phyloP scores from a whole-genome alignment of 2,888 invertebrate species.

The Cephalotes varians region DNA sequence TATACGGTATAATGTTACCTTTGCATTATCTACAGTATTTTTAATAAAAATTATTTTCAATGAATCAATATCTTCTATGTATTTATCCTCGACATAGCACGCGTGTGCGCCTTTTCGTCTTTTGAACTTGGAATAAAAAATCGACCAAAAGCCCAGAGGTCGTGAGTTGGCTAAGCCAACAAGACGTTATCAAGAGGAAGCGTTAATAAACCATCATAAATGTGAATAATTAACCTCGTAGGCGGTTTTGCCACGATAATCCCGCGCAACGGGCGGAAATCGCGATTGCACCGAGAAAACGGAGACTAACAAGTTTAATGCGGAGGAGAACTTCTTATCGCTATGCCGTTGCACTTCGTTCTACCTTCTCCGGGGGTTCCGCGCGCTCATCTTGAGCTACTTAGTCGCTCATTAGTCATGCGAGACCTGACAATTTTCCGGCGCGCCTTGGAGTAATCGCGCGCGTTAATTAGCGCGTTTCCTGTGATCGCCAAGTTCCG shows the following conservation, averaged over 20 bases:
- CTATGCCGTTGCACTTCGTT: slow-evolving; percentile 45
- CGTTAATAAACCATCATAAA: slow-evolving; percentile 50
- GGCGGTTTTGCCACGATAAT: slow-evolving; percentile 58
- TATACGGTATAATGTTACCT: not conserved
- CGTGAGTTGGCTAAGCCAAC: not conserved
- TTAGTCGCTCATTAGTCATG: slow-evolving; percentile 74
- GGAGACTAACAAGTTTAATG: slow-evolving; percentile 69
- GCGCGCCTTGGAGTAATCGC: slow-evolving; percentile 35
- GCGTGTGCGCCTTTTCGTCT: not conserved
- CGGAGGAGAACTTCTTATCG: slow-evolving; percentile 72
- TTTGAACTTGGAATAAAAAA: not conserved
- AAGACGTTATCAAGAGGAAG: slow-evolving; percentile 31
- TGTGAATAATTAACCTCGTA: slow-evolving; percentile 50
- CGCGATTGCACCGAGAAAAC: slow-evolving; percentile 71
- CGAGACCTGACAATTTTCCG: slow-evolving; percentile 61
- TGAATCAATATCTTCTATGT: not conserved
- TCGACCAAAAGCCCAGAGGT: not conserved
- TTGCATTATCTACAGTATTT: not conserved
- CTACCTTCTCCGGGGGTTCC: slow-evolving; percentile 40
- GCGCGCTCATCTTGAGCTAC: slow-evolving; percentile 61
- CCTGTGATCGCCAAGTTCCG: not conserved
- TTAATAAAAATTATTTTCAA: not conserved
- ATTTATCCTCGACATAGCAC: too few relatives aligned
- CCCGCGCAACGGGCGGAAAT: slow-evolving; percentile 63
- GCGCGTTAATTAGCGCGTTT: slow-evolving; percentile 31